phyloP scores from a whole-genome alignment of 1,140 invertebrate species.

The Aphidius gifuensis region DNA sequence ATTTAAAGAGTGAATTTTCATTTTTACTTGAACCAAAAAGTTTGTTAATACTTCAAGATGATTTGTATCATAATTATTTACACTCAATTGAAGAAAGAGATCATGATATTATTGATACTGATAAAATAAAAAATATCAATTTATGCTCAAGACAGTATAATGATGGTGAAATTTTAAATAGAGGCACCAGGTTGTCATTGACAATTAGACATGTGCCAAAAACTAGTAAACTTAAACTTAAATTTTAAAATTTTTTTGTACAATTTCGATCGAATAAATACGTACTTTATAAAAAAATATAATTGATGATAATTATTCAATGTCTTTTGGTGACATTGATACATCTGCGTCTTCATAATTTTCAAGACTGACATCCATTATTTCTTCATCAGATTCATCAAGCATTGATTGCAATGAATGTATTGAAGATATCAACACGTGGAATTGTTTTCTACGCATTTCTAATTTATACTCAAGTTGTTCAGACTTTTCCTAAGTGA shows the following conservation, averaged over 20 bases:
- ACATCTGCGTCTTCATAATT: conserved; percentile 48
- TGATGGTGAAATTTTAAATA: conserved; percentile 58
- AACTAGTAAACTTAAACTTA: conserved; percentile 75
- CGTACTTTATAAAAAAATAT: conserved; percentile 7
- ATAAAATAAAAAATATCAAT: conserved; percentile 66
- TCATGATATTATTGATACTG: conserved; percentile 67
- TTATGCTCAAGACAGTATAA: conserved; percentile 59
- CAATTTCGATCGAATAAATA: conserved; percentile 25
- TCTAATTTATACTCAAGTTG: conserved; percentile 75
- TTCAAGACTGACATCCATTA: conserved; percentile 62
- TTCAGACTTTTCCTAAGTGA: conserved; percentile 63
- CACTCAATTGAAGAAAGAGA: conserved; percentile 82
- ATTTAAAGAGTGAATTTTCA: conserved; percentile 55
- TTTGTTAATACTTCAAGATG: conserved; percentile 79
- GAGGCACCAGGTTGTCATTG: conserved; percentile 79
- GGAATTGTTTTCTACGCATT: conserved; percentile 81
- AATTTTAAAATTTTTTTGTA: conserved; percentile 44
- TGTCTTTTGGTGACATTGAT: conserved; percentile 32
- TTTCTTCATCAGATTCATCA: conserved; percentile 63
- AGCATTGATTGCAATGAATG: conserved; percentile 73
- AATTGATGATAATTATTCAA: neutral
- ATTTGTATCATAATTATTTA: conserved; percentile 80
- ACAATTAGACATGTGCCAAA: conserved; percentile 94
- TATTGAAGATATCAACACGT: conserved; percentile 79
- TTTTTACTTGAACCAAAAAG: conserved; percentile 85